These are phyloP conservation scores for Karalla daura DNA, from an alignment of 2,797 vertebrate species.

Conservation along the genomic window DNA sequence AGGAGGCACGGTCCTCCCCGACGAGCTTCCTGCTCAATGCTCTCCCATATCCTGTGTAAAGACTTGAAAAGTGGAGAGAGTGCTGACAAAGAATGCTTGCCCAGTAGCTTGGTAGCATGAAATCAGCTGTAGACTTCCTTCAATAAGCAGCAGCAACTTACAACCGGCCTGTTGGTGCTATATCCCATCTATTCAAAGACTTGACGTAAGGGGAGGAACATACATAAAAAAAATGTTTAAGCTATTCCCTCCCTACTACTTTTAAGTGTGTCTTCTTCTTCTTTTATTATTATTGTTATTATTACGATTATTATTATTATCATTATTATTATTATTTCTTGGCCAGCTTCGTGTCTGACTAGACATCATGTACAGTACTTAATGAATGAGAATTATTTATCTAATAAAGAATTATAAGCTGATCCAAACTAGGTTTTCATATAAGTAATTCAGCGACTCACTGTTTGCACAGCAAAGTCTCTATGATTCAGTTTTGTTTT, in stretches of 20 bases:
- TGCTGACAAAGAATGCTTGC: conserved; percentile 68
- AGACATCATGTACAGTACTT: conserved; percentile 84
- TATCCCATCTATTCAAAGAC: conserved; percentile 74
- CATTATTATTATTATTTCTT: conserved; percentile 75
- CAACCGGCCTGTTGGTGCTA: conserved; percentile 81
- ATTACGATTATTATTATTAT: conserved; percentile 42
- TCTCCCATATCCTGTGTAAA: conserved; percentile 82
- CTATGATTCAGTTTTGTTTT: conserved; percentile 82
- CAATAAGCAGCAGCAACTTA: conserved; percentile 63
- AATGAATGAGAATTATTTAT: conserved; percentile 83
- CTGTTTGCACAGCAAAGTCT: conserved; percentile 83
- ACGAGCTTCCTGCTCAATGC: conserved; percentile 71
- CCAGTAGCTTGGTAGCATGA: conserved; percentile 81
- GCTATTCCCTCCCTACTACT: conserved; percentile 79
- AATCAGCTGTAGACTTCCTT: conserved; percentile 66
- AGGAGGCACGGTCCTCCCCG: conserved; percentile 57
- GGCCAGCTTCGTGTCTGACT: conserved; percentile 81
- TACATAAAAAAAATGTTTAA: conserved; percentile 74
- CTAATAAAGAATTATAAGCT: conserved; percentile 85
- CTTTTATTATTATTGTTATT: conserved; percentile 67
- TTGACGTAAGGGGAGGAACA: conserved; percentile 78
- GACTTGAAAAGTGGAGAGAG: conserved; percentile 83
- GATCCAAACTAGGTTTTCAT: conserved; percentile 82
- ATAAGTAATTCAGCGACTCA: conserved; percentile 81
- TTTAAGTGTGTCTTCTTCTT: conserved; percentile 80